Base-by-base conservation (phyloP, 2,797 vertebrate species). In the Nothura maculosa region DNA sequence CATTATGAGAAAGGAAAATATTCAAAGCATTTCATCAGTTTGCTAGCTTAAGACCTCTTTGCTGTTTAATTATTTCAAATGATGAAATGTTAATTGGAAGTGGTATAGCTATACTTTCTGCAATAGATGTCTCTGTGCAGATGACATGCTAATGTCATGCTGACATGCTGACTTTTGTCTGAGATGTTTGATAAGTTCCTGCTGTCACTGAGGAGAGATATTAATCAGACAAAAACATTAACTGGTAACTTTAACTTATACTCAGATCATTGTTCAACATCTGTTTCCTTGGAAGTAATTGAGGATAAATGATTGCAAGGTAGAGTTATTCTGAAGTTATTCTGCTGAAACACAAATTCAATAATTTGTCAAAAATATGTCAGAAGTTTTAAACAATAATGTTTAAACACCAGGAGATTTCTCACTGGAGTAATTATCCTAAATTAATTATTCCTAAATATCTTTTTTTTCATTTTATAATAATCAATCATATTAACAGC, bases 21-120 rank as follows among this genome's bases (percentile, higher is more conserved):
- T 72, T 89, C 78, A 81, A 87, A 83, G 61, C 0, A 47, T 72
- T 80, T 83, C 12, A 43, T 24, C 10, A 34, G 0, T 28, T 89
- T 77, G 12, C 25, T 66, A 80, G 20, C 55, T 63, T 68, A 55
- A 83, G 45, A 80, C 15, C 2, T 72, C 82, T 87, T 67, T 64
- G 2, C 25, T 43, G 62, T 74, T 89, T 74, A 90, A 58, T 83
- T 91, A 76, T 85, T 85, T 63, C 62, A 83, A 42, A 47, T 66
- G 73, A 91, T 69, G 69, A 91, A 38, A 92, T 55, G 75, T 38
- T 86, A 67, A 90, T 48, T 80, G 27, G 40, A 82, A 86, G 38
- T 61, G 10, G 9, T 19, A 74, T 81, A 90, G 67, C 73, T 81
- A 47, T 6, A 81, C 24, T 52, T 77, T 78, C 47, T 81, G 48